Conservation (phyloP, 2,113 vertebrate species). For the Malurus melanocephalus region DNA sequence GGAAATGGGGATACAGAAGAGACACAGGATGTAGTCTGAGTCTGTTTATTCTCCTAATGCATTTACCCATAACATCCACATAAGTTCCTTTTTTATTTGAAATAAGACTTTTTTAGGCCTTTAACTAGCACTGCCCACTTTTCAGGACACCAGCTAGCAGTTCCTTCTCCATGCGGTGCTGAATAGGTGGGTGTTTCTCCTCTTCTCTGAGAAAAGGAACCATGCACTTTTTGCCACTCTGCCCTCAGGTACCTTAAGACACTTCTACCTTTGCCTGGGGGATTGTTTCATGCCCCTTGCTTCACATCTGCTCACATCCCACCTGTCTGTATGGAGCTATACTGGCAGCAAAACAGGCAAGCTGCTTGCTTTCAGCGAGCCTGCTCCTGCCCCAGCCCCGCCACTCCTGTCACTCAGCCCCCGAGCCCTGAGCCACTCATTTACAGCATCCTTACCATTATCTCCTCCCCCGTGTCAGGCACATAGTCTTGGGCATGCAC, state of each 20-base stretch:
- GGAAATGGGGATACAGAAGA: not conserved
- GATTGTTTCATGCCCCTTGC: not conserved
- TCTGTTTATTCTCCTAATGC: not conserved
- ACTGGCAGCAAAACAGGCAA: not conserved
- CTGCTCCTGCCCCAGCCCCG: not conserved
- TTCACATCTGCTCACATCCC: not conserved
- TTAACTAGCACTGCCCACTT: not conserved
- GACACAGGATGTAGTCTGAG: not conserved
- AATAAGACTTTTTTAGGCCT: not conserved
- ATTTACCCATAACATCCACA: not conserved
- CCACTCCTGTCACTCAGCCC: not conserved
- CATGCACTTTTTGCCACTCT: not conserved
- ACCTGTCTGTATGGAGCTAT: not conserved
- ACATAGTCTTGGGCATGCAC: accelerated
- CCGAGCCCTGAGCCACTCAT: not conserved
- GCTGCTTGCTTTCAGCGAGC: not conserved
- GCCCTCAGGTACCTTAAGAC: not conserved
- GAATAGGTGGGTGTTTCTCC: not conserved
- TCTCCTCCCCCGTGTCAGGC: accelerated
- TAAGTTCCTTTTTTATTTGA: not conserved
- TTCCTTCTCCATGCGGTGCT: no score
- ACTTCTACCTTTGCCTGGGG: not conserved
- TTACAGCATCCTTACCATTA: not conserved
- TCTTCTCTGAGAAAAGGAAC: not conserved
- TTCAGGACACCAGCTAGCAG: not conserved